Percentiles rank a stretch among this genome's conserved stretches.
Conservation (phyloP, 2,888 invertebrate genomes). For the Campoletis raptor region DNA sequence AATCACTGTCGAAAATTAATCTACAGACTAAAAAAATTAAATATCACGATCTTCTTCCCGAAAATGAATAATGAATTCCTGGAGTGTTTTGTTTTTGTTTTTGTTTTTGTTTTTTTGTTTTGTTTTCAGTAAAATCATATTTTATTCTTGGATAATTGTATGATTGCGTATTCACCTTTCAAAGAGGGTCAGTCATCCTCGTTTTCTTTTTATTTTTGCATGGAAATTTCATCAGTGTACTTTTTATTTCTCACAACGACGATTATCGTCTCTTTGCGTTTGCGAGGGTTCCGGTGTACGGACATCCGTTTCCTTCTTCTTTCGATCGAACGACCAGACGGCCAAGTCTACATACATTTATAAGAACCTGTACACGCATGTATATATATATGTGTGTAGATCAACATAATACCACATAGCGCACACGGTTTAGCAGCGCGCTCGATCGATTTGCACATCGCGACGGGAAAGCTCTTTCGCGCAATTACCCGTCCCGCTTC, state of each 20-base stretch:
- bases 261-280: slow-evolving; percentile 69
- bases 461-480: slow-evolving; percentile 74
- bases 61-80: not conserved
- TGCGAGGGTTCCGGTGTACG: slow-evolving; percentile 59
- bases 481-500: slow-evolving; percentile 74
- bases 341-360: slow-evolving; percentile 8
- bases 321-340: slow-evolving; percentile 71
- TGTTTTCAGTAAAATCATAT: not conserved
- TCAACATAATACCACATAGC: slow-evolving; percentile 16
- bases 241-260: slow-evolving; percentile 27
- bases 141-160: slow-evolving; percentile 35
- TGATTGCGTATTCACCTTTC: slow-evolving; percentile 49
- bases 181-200: slow-evolving; percentile 39
- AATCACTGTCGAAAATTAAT: too few relatives aligned
- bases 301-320: slow-evolving; percentile 60
- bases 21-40: too few relatives aligned
- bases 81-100: not conserved
- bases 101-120: not conserved
- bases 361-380: not conserved
- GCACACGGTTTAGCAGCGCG: slow-evolving; percentile 42
- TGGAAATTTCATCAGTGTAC: slow-evolving; percentile 37
- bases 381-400: not conserved
- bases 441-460: slow-evolving; percentile 64
- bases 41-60: not conserved
- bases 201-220: slow-evolving; percentile 19